phyloP scores from a whole-genome alignment of 1,140 invertebrate species.

The Goniozus legneri region DNA sequence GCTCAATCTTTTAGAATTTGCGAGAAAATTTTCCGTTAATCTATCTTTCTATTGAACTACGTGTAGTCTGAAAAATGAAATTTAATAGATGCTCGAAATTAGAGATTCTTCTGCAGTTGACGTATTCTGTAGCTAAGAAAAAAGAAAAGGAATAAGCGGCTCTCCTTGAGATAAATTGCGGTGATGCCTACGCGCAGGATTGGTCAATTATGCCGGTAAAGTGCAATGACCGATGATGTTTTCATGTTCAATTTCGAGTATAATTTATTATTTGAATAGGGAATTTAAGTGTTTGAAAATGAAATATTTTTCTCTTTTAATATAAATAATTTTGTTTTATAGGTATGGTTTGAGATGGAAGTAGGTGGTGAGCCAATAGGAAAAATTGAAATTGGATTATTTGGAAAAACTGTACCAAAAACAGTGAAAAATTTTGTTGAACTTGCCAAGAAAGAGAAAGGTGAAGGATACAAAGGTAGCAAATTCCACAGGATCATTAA shows the following conservation, averaged over 20 bases:
- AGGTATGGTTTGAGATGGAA: constrained; percentile 94
- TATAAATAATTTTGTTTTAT: constrained; percentile 34
- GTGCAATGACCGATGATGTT: constrained; percentile 17
- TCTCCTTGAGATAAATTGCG: not conserved
- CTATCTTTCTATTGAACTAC: not conserved
- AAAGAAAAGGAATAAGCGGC: not conserved
- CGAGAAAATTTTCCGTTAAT: not conserved
- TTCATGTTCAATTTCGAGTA: constrained; percentile 23
- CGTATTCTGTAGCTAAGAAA: not conserved
- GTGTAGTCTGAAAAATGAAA: not conserved
- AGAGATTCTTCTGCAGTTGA: not conserved
- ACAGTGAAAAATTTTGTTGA: constrained; percentile 90
- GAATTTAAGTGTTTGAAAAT: constrained; percentile 2
- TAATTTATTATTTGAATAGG: constrained; percentile 3
- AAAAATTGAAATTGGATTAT: constrained; percentile 86
- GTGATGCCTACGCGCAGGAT: constrained; percentile 5
- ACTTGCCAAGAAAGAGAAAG: constrained; percentile 72
- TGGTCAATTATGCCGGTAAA: constrained; percentile 31
- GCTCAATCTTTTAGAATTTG: not conserved
- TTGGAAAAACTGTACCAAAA: constrained; percentile 94
- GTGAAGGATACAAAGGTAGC: constrained; percentile 84
- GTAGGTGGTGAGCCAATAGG: constrained; percentile 78
- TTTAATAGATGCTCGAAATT: not conserved
- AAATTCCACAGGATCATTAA: constrained; percentile 91
- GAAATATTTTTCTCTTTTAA: too few relatives aligned